phyloP scores from a whole-genome alignment of 2,113 vertebrate species.

The Amazona guildingii region DNA sequence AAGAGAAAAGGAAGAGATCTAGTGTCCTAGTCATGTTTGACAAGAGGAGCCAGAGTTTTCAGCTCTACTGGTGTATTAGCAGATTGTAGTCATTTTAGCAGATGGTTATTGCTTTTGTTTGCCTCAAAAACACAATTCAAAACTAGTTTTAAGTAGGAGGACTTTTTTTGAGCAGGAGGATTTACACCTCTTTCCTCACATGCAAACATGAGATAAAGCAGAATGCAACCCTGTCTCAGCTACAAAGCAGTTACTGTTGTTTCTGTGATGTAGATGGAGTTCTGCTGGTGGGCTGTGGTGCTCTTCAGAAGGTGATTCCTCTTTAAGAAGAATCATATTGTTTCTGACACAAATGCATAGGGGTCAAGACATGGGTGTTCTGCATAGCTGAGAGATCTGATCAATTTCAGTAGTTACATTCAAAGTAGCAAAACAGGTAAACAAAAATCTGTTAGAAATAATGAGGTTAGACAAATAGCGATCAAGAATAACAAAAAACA shows the following conservation, averaged over 20 bases:
- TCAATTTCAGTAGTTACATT: neutral
- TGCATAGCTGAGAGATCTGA: neutral
- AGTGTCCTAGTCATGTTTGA: neutral
- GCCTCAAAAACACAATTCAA: neutral
- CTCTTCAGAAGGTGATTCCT: neutral
- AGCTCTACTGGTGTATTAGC: neutral
- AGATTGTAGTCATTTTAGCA: neutral
- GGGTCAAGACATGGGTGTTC: neutral
- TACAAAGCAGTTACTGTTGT: neutral
- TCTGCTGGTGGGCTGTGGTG: neutral
- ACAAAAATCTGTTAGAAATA: neutral
- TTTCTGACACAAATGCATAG: neutral
- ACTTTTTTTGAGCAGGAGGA: neutral
- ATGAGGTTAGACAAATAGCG: neutral
- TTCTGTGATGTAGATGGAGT: neutral
- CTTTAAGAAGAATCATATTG: neutral
- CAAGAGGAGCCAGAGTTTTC: neutral
- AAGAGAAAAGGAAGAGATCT: neutral
- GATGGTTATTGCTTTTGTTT: neutral
- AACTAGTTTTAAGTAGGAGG: neutral
- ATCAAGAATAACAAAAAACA: neutral
- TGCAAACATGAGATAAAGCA: neutral
- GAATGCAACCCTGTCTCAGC: neutral
- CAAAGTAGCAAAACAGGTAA: neutral
- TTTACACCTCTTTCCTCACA: neutral